Conservation (phyloP, 2,113 vertebrate genomes). For the Propithecus coquereli region DNA sequence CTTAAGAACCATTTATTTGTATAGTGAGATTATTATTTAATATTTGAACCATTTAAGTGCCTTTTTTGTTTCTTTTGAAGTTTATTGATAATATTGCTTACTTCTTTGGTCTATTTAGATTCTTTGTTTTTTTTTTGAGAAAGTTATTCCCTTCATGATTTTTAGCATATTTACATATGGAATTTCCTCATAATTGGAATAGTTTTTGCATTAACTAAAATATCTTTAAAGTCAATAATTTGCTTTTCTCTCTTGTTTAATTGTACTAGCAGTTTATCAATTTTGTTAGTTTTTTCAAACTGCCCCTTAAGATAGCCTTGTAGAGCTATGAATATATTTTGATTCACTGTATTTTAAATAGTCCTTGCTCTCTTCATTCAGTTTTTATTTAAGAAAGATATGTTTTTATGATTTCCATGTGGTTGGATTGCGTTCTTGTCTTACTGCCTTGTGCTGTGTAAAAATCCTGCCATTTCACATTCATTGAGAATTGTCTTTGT, state of each 20-base stretch:
- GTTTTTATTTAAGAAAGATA: slow-evolving; percentile 9
- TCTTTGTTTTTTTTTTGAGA: slow-evolving; percentile 24
- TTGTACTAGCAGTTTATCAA: not conserved
- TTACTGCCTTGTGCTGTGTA: not conserved
- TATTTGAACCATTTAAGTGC: slow-evolving; percentile 28
- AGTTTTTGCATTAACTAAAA: not conserved
- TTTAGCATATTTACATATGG: not conserved
- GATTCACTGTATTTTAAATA: slow-evolving; percentile 12
- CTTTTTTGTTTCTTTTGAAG: slow-evolving; percentile 43
- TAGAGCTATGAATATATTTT: not conserved
- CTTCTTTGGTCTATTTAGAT: slow-evolving; percentile 28
- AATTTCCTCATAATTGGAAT: not conserved
- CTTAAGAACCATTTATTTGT: slow-evolving; percentile 11
- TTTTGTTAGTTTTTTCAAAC: slow-evolving; percentile 1
- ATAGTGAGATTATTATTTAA: not conserved
- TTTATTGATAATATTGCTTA: slow-evolving; percentile 31
- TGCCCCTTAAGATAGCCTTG: not conserved
- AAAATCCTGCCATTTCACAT: not conserved
- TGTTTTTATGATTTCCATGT: not conserved
- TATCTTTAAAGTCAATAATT: slow-evolving; percentile 3
- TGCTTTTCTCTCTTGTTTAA: slow-evolving; percentile 9
- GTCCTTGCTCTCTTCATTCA: not conserved
- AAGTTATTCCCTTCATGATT: slow-evolving; percentile 4
- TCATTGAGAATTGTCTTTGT: not conserved
- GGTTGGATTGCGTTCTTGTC: not conserved